A percentile compares a stretch with the other conserved stretches of the same genome.
Conservation (phyloP, 1,140 invertebrate genomes). For the Drosophila saltans region DNA sequence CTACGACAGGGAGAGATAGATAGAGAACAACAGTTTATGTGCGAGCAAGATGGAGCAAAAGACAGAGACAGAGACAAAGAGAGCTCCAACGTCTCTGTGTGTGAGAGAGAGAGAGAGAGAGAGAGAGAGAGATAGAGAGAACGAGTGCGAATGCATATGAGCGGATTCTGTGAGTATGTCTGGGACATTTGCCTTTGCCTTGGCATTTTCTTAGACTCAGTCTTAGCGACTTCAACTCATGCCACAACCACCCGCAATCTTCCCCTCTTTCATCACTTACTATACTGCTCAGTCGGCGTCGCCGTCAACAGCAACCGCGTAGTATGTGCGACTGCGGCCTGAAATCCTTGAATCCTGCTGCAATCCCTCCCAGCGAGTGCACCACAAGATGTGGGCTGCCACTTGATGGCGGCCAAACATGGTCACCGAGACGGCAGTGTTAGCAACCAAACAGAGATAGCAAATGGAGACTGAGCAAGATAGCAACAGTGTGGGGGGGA, state of each 20-base stretch:
- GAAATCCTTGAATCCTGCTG: constrained; percentile 44
- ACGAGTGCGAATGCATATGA: constrained; percentile 46
- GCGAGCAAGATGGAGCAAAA: neutral
- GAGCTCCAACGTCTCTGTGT: neutral
- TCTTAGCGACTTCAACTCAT: constrained; percentile 22
- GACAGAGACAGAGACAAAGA: constrained; percentile 11
- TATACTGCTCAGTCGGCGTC: constrained; percentile 29
- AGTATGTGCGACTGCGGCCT: constrained; percentile 64
- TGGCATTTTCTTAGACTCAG: constrained; percentile 61
- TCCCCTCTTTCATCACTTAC: too few species aligned
- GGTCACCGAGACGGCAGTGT: constrained; percentile 23
- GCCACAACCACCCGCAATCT: constrained; percentile 14
- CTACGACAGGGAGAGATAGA: constrained; percentile 32
- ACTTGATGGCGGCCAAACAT: constrained; percentile 73
- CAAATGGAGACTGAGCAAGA: neutral
- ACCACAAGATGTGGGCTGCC: constrained; percentile 76
- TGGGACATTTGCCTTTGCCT: constrained; percentile 31
- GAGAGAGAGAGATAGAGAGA: constrained; percentile 32
- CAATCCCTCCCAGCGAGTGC: constrained; percentile 12
- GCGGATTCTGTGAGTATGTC: constrained; percentile 39
- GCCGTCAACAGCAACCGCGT: constrained; percentile 46
- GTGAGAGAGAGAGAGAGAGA: constrained; percentile 2
- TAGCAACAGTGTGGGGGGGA: neutral
- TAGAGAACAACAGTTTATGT: constrained; percentile 18
- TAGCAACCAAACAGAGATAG: neutral